Evolutionary conservation across 2,113 vertebrate species (phyloP).

Genomic region (Rutilus rutilus): DNA sequence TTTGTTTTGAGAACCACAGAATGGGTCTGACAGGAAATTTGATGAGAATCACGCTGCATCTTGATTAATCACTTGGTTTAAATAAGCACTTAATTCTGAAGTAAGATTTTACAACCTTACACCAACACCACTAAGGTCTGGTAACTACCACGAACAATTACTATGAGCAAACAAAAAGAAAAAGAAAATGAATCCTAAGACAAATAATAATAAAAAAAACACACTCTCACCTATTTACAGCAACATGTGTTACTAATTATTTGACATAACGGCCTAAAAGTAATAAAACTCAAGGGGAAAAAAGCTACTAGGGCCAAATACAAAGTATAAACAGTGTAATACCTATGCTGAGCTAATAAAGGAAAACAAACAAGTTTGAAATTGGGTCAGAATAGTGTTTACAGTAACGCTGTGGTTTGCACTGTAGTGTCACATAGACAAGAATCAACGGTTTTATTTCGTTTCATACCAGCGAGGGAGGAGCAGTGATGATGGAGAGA

Average conservation of each 20-base stretch:
- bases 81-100: constrained; percentile 26
- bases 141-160: constrained; percentile 6
- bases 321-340: constrained; percentile 14
- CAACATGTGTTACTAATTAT: constrained; percentile 42
- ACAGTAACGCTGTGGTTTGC: constrained; percentile 49
- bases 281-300: constrained; percentile 36
- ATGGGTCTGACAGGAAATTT: background rate
- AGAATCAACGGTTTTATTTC: constrained; percentile 27
- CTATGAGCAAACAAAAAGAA: constrained; percentile 38
- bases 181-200: constrained; percentile 8
- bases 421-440: constrained; percentile 49
- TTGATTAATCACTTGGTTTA: constrained; percentile 21
- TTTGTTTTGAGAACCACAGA: background rate
- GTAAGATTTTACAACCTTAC: constrained; percentile 41
- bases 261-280: constrained; percentile 43
- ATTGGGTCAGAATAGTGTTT: constrained; percentile 36
- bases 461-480: constrained; percentile 58
- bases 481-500: constrained; percentile 24
- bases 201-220: background rate
- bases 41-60: background rate
- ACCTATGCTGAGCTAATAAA: constrained; percentile 10
- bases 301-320: background rate
- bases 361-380: background rate
- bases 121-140: constrained; percentile 13
- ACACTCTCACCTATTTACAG: constrained; percentile 46